Evolutionary conservation across 2,888 invertebrate genomes (phyloP), one percentile per base, ranked within the genome.

Genomic region (Willowsia nigromaculata): DNA sequence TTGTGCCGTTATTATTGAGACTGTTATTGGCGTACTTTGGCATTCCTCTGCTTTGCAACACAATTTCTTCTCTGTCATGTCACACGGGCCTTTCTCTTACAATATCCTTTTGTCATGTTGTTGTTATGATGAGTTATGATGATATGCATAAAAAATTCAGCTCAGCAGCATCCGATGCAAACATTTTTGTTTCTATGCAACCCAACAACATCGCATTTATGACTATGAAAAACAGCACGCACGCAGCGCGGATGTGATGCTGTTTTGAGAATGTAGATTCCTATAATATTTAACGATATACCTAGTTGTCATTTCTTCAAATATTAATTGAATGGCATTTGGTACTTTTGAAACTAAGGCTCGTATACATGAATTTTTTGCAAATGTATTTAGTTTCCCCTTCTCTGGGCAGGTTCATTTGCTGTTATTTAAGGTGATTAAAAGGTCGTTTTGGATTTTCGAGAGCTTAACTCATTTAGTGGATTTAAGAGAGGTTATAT

Each of bases 41-140:
- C 82, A 65, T 56, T 56, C 78, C 27, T n/a, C 50, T 59, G 7
- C 37, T 65, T 18, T 65, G 7, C 65, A 37, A 37, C 65, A n/a
- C 37, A 65, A 65, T 37, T 37, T 59, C 30, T 15, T 62, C 3
- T 37, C 27, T 43, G 43, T n/a, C 74, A 47, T 59, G 59, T 59
- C 59, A 30, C 13, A 30, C 53, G 18, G 37, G 3, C 74, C 74
- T 27, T 74, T 74, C 65, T 65, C 65, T 11, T 65, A 5, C 37
- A 62, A 62, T 65, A 65, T 65, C 65, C 65, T 37, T 37, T 65
- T 65, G 65, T 37, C 65, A 65, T 37, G 65, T 50, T 50, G 18
- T 50, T 15, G 1, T 18, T 65, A 37, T 37, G 65, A 65, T 65
- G 65, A 33, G n/a, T 18, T 65, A 37, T 65, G 65, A 65, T 65